Base-by-base conservation (phyloP, 2,888 invertebrate species). In the Mongoloraphidia duomilia region DNA sequence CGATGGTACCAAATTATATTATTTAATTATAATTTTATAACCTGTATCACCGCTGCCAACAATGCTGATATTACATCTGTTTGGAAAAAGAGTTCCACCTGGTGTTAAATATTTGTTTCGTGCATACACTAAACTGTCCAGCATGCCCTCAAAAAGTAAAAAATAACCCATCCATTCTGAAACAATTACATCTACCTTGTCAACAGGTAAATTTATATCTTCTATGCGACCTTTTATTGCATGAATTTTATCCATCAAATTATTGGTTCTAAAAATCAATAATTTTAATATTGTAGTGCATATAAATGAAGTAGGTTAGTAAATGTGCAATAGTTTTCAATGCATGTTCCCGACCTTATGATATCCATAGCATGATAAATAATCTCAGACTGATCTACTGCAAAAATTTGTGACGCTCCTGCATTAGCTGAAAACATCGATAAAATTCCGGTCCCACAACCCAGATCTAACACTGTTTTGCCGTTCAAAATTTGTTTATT, bases 161-260 rank as follows among this genome's bases (percentile, higher is more conserved):
- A 96, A 95, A 65, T 97, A 97, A 1, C 96, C 96, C 96, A 97
- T 97, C 94, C 95, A 97, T 66, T 97, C 96, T 0, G 95, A 95
- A 3, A 97, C 82, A 56, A 97, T 90, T 6, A 94, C 79, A 65
- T 97, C 95, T 37, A 87, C 85, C 66, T 85, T 82, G 49, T 83
- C 79, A 37, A 75, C 71, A 1, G 86, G 85, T 44, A 92, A 65
- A 47, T 75, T 71, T 5, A 86, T 83, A 56, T 91, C 84, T 66
- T 96, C 96, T 26, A 96, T 68, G 58, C 85, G 76, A 0, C 93
- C 93, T 69, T 89, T 91, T 0, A 91, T 72, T 48, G 92, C 74
- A 52, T 79, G 77, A 39, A 96, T 82, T 56, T 75, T 76, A 52
- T 82, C 72, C 48, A 80, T 75, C 38, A 87, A 69, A 53, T 80